These are phyloP conservation scores for Oryzaephilus surinamensis DNA, from an alignment of 1,140 invertebrate genomes.

Conservation along the genomic window DNA sequence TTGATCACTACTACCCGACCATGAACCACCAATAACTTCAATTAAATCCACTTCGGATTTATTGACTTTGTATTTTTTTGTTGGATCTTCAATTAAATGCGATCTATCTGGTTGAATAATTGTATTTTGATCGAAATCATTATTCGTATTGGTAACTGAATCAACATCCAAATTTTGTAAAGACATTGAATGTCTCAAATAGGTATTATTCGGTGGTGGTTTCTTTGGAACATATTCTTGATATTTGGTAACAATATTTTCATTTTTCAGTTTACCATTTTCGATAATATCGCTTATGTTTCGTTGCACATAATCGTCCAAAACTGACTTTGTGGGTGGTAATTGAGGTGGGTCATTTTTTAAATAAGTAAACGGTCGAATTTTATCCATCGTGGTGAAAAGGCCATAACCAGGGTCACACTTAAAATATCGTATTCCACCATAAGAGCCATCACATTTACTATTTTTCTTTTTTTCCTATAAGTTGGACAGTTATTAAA, in stretches of 20 bases:
- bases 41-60: slow-evolving; percentile 35
- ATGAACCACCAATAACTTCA: slow-evolving; percentile 34
- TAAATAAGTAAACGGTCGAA: slow-evolving; percentile 20
- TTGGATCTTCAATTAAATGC: slow-evolving; percentile 23
- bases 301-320: slow-evolving; percentile 21
- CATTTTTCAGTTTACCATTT: slow-evolving; percentile 19
- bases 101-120: slow-evolving; percentile 31
- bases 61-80: slow-evolving; percentile 20
- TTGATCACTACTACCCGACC: slow-evolving; percentile 30
- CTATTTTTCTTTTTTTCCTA: slow-evolving; percentile 31
- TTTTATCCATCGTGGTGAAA: slow-evolving; percentile 32
- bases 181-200: slow-evolving; percentile 26
- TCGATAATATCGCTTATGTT: slow-evolving; percentile 20
- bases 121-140: slow-evolving; percentile 34
- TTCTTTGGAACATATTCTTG: slow-evolving; percentile 19
- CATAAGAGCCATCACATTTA: slow-evolving; percentile 28
- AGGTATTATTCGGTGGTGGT: slow-evolving; percentile 15
- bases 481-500: slow-evolving; percentile 34
- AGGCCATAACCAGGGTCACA: slow-evolving; percentile 28
- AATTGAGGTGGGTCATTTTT: background rate
- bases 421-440: slow-evolving; percentile 30
- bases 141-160: slow-evolving; percentile 28
- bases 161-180: slow-evolving; percentile 28
- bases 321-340: slow-evolving; percentile 6
- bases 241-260: slow-evolving; percentile 26